Percentiles rank a stretch among this genome's conserved stretches.
Evolutionary conservation across 1,140 invertebrate genomes (phyloP).

Genomic region (Eumeta japonica): DNA sequence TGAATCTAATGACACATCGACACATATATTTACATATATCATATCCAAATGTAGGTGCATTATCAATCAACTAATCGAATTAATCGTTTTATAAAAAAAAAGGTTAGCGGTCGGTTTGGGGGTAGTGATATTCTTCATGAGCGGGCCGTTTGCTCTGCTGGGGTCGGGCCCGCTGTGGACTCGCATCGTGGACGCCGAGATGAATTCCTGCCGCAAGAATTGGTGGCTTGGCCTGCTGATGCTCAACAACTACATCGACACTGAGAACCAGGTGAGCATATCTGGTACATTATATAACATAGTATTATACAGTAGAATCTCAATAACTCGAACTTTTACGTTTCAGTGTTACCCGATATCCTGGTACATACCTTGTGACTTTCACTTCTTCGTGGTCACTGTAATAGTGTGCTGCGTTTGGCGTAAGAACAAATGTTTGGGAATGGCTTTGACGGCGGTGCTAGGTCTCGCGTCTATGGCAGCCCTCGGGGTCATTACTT

Average conservation of each 20-base stretch:
- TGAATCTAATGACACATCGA: too few relatives aligned
- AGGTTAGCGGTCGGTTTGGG: constrained; percentile 32
- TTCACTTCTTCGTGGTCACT: constrained; percentile 70
- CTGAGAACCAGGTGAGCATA: constrained; percentile 32
- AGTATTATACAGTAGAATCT: too few relatives aligned
- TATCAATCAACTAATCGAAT: too few relatives aligned
- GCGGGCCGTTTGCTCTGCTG: constrained; percentile 27
- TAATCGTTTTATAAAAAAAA: too few relatives aligned
- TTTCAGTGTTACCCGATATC: constrained; percentile 71
- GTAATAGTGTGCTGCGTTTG: constrained; percentile 60
- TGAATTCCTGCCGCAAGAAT: constrained; percentile 57
- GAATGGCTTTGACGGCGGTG: constrained; percentile 20
- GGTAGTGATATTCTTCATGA: constrained; percentile 28
- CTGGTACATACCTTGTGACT: constrained; percentile 78
- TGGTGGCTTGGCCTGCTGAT: constrained; percentile 71
- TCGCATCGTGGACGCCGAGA: constrained; percentile 29
- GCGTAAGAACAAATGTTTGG: constrained; percentile 23
- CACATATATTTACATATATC: too few relatives aligned
- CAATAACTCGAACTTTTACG: too few relatives aligned
- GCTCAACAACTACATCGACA: constrained; percentile 59
- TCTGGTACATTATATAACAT: constrained; percentile 5
- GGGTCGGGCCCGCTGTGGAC: constrained; percentile 41
- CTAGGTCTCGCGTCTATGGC: constrained; percentile 26
- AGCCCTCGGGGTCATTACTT: constrained; percentile 50
- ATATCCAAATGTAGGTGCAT: too few relatives aligned